Evolutionary conservation across 53 echinoderm and acorn worm genomes (phyloP), one percentile per base, ranked within the genome.

Genomic region (Mesocentrotus franciscanus): DNA sequence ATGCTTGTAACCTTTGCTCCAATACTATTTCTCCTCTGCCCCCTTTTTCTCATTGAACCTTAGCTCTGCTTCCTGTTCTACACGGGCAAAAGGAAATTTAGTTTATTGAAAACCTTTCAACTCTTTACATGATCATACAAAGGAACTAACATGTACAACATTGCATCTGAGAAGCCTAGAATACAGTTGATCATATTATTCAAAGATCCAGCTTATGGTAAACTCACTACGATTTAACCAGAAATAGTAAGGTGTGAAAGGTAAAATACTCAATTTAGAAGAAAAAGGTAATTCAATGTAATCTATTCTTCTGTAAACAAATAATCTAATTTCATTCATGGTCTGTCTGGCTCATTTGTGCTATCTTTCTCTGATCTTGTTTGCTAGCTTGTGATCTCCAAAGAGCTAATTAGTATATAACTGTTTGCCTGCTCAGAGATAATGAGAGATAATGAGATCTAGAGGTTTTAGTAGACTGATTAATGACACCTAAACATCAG

Each of bases 321-420:
- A 78, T 78, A 39, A 72, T 72, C 10, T 20, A n/a, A 16, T 18
- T 11, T 33, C 36, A 36, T 18, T 74, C 12, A 29, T 32, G 32
- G 32, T 30, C 10, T 29, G 74, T 74, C 74, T 42, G 42, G 42
- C 81, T 14, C 13, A 42, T 81, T 18, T 81, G 0, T 9, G 42
- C 32, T 81, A 42, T 42, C 64, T 64, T 64, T 64, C 81, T 74
- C 42, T 81, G 39, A 39, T 81, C 81, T 81, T 81, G 81, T 81
- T 81, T 81, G 42, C 81, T 42, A 81, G 42, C 15, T 76, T 81
- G 42, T 81, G 79, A 81, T 81, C 42, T 81, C 16, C 39, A 79
- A 81, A 81, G 36, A 81, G 36, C 81, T 81, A 81, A 81, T 81
- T 81, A 81, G 81, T 81, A 81, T 79, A 36, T 18, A 81, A 81